Conservation (phyloP, 2,888 invertebrate genomes). For the Drosophila quinaria region DNA sequence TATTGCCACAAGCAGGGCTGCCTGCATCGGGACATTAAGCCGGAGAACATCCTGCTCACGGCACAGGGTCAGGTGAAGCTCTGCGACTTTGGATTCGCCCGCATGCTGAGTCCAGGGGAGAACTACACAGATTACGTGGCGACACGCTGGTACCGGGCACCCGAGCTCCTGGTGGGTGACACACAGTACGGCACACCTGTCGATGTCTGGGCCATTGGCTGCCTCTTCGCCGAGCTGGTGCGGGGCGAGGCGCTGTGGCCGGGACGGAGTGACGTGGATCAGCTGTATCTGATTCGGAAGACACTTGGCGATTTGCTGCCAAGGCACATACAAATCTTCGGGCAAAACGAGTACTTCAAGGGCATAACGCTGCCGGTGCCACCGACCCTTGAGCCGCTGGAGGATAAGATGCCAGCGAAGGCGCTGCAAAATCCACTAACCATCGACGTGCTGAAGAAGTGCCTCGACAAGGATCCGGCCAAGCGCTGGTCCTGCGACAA, state of each 20-base stretch:
- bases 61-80: conserved; percentile 97
- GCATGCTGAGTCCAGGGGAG: conserved; percentile 98
- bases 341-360: conserved; percentile 95
- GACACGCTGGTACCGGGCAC: conserved; percentile 99
- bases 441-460: conserved; percentile 96
- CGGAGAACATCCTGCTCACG: conserved; percentile 98
- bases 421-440: conserved; percentile 89
- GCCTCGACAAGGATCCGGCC: conserved; percentile 97
- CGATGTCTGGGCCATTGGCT: conserved; percentile 99
- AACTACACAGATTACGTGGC: conserved; percentile 99
- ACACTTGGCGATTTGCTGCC: conserved; percentile 97
- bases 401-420: conserved; percentile 93
- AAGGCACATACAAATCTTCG: conserved; percentile 98
- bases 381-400: conserved; percentile 93
- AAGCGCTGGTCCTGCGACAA: conserved; percentile 97
- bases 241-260: conserved; percentile 98
- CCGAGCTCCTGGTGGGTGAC: conserved; percentile 98
- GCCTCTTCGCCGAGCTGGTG: conserved; percentile 94
- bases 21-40: conserved; percentile 98
- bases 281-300: conserved; percentile 97
- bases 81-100: conserved; percentile 99
- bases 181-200: conserved; percentile 95
- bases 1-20: conserved; percentile 98
- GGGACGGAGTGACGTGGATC: conserved; percentile 99
- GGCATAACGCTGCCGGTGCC: conserved; percentile 97